Evolutionary conservation across 2,113 vertebrate genomes (phyloP), one percentile per base, ranked within the genome.

Genomic region (Numida meleagris): DNA sequence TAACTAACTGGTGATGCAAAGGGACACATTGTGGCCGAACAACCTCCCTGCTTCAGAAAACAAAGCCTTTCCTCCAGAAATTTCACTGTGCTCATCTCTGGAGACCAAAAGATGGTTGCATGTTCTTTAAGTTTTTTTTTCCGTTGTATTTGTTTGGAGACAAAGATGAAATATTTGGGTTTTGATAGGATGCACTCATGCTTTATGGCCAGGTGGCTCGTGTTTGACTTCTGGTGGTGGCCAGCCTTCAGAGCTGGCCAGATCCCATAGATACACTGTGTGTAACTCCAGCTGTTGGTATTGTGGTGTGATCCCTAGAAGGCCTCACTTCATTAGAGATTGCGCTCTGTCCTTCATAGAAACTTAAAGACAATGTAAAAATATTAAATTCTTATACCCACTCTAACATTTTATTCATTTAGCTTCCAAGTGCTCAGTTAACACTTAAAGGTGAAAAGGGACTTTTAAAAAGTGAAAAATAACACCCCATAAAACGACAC

Each of bases 191-290:
- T 86, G 57, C 65, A 25, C 72, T 93, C 90, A 73, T 17, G 45
- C 87, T 96, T 95, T 94, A 81, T 82, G 88, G 77, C 80, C 93
- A 89, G 92, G 85, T 92, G 90, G 75, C 58, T 93, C 93, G 93
- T 66, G 83, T 89, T 93, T 90, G 82, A 87, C 58, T 93, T 89
- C 65, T 79, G 36, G 40, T 34, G 36, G 77, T 94, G 95, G 90
- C 94, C 87, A 51, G 55, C 46, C 42, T 95, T 94, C 92, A 87
- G 63, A 71, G 34, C 17, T 66, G 70, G 29, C 45, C 67, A 86
- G 87, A 70, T 58, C 57, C 9, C 29, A 27, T 36, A 13, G 21
- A 33, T n/a, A 10, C 23, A 59, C 36, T 43, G 50, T 33, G 25
- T 81, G 50, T 82, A 84, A 55, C 31, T 66, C 11, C 15, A 55